Percentiles rank a stretch among this genome's conserved stretches.
Conservation (phyloP, 2,113 vertebrate species). For the Bufo gargarizans region DNA sequence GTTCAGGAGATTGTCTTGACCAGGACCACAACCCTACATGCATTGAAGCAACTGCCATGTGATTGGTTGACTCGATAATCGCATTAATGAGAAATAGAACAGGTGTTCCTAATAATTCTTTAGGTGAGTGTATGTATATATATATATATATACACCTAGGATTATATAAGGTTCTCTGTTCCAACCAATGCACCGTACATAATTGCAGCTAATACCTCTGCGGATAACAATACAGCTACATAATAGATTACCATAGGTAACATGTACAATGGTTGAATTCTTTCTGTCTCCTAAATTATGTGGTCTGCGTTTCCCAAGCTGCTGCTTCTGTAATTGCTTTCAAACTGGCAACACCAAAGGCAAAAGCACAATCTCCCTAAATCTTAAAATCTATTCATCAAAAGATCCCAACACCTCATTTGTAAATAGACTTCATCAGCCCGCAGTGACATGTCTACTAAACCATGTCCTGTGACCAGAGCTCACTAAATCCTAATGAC, state of each 20-base stretch:
- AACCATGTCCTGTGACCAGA: conserved; percentile 13
- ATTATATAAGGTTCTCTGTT: not conserved
- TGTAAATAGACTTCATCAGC: conserved; percentile 31
- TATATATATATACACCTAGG: not conserved
- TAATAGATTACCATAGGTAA: conserved; percentile 19
- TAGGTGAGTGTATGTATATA: too few species aligned
- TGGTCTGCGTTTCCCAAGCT: not conserved
- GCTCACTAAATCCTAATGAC: conserved; percentile 22
- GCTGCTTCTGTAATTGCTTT: conserved; percentile 17
- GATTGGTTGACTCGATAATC: too few species aligned
- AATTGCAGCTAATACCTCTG: not conserved
- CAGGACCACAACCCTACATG: too few species aligned
- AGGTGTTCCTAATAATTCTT: too few species aligned
- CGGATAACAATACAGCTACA: not conserved
- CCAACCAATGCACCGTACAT: not conserved
- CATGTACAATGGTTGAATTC: conserved; percentile 9
- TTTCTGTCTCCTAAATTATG: conserved; percentile 15
- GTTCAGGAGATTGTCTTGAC: too few species aligned
- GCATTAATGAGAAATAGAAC: too few species aligned
- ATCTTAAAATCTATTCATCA: conserved; percentile 25
- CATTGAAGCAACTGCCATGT: too few species aligned
- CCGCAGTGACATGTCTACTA: conserved; percentile 23
- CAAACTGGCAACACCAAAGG: conserved; percentile 17
- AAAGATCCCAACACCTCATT: conserved; percentile 13
- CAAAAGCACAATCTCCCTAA: conserved; percentile 17